Evolutionary conservation across 2,888 invertebrate genomes (phyloP), one percentile per base, ranked within the genome.

Genomic region (Trachelus stipa): DNA sequence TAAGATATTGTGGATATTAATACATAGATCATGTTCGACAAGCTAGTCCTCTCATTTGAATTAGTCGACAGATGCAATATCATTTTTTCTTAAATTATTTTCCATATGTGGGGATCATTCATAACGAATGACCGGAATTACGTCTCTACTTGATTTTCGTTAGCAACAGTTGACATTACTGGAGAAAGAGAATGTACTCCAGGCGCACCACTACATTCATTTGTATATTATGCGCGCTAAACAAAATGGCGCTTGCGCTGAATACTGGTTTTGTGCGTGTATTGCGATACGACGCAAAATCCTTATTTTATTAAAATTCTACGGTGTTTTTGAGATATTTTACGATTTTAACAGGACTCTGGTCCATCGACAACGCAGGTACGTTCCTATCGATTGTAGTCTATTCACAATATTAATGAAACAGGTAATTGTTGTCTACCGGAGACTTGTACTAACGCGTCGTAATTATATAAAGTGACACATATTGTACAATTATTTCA

Each of bases 1-100:
- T 89, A 89, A 88, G 87, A 88, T 88, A 89, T 87, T 88, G 88
- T 88, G 86, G 86, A 88, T 88, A 89, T 85, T 83, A 87, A 82
- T 85, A 87, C 78, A 86, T 85, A 83, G 81, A 85, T 81, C 85
- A 12, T 31, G 75, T 75, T 75, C 31, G 68, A 75, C 68, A 12
- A 68, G 11, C 11, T 30, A 12, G 30, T n/a, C 3, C 23, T 15
- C 6, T 74, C 2, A 11, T 35, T 74, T 74, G 2, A 23, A 74
- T 74, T 12, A 35, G 35, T 74, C 12, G 35, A 35, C 9, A 23
- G 23, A 23, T 40, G 23, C 23, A 56, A 56, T 56, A 56, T 56
- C 6, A 23, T 56, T 40, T 40, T 56, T 35, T 56, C 23, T 23
- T 33, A 33, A 56, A 56, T 56, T 23, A 56, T 56, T n/a, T n/a